These are phyloP conservation scores for Grammomys dolichurus DNA, from an alignment of 2,113 vertebrate genomes.

Conservation along the genomic window DNA sequence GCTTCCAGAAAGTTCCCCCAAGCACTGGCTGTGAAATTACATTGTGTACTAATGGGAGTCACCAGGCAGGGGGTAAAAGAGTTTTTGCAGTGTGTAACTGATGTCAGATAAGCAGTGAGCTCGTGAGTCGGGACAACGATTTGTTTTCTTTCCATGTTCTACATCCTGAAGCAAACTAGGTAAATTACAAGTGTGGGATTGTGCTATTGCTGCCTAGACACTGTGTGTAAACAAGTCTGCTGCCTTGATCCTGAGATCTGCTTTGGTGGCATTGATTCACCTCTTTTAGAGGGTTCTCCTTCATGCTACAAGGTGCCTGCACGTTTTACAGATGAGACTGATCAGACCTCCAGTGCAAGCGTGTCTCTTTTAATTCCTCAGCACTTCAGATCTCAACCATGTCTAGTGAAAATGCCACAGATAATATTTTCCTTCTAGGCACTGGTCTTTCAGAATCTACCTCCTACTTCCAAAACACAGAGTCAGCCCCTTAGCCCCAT, in stretches of 20 bases:
- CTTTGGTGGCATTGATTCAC: constrained; percentile 21
- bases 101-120: constrained; percentile 79
- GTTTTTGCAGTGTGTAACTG: constrained; percentile 75
- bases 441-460: constrained; percentile 1
- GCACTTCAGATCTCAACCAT: constrained; percentile 60
- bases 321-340: constrained; percentile 58
- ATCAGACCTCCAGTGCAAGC: constrained; percentile 57
- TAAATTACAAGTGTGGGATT: constrained; percentile 37
- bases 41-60: constrained; percentile 60
- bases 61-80: constrained; percentile 61
- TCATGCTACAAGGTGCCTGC: constrained; percentile 73
- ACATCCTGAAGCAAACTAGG: constrained; percentile 43
- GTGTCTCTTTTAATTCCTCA: constrained; percentile 74
- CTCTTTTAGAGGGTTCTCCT: constrained; percentile 72
- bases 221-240: not conserved
- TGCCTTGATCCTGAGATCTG: not conserved
- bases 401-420: constrained; percentile 50
- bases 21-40: constrained; percentile 71
- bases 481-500: not conserved
- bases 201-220: not conserved
- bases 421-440: constrained; percentile 59
- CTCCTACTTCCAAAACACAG: not conserved
- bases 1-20: constrained; percentile 78
- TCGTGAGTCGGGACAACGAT: constrained; percentile 78
- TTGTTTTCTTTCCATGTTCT: constrained; percentile 78